phyloP scores from a whole-genome alignment of 2,113 vertebrate species.

The Desmodus rotundus region DNA sequence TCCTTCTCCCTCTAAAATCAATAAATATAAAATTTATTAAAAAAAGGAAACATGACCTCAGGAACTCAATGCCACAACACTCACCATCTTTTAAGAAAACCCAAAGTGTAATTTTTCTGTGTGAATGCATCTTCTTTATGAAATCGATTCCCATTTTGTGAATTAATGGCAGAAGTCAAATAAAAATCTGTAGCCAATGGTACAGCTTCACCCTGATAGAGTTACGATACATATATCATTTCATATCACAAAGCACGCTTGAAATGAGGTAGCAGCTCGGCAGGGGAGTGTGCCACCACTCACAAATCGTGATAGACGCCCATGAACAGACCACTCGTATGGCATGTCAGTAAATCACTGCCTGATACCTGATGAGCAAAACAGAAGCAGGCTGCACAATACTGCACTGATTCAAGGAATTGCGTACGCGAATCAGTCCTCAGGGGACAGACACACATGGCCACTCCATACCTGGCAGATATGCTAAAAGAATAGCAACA shows the following conservation, averaged over 20 bases:
- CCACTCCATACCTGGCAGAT: background rate
- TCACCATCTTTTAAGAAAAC: background rate
- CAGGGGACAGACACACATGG: background rate
- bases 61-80: background rate
- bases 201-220: background rate
- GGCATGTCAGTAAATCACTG: background rate
- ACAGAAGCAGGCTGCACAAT: background rate
- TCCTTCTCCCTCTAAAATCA: too few species aligned
- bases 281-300: background rate
- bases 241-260: background rate
- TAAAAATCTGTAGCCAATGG: background rate
- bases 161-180: background rate
- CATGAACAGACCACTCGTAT: background rate
- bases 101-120: background rate
- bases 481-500: background rate
- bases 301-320: background rate
- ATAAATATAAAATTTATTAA: too few species aligned
- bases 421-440: background rate
- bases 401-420: background rate
- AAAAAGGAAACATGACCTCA: background rate
- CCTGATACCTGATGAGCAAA: background rate
- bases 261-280: background rate
- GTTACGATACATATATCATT: background rate
- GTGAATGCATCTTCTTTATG: background rate
- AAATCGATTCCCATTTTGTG: background rate